Evolutionary conservation across 2,113 vertebrate species (phyloP), one percentile per base, ranked within the genome.

Genomic region (Sardina pilchardus): DNA sequence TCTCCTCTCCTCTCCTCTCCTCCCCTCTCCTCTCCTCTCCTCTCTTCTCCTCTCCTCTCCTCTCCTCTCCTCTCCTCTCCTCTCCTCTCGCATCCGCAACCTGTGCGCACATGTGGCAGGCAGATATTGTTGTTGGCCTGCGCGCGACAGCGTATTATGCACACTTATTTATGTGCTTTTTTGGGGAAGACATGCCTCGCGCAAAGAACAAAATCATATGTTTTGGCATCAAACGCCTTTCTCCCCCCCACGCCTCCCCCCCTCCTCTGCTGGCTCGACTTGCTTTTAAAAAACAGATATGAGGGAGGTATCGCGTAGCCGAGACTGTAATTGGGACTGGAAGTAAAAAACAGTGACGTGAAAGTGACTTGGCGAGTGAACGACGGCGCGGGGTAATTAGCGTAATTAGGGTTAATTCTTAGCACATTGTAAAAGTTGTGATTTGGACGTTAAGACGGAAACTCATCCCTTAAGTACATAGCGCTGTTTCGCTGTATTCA

Each of bases 41-140:
- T n/a, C n/a, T n/a, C n/a, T n/a, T n/a, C n/a, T n/a, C n/a, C n/a
- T n/a, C n/a, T n/a, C n/a, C n/a, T n/a, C n/a, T n/a, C n/a, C n/a
- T n/a, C n/a, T n/a, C n/a, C n/a, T n/a, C n/a, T n/a, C n/a, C n/a
- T n/a, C n/a, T n/a, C n/a, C n/a, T n/a, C n/a, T n/a, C n/a, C n/a
- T n/a, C n/a, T 92, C 53, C 59, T 39, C 85, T 88, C 81, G 81
- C 90, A 91, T 94, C 90, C 83, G 87, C 93, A 90, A 6, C 86
- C 92, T 90, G 85, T 89, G 92, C 90, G 6, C 63, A 90, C 95
- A 96, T 95, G 93, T 96, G 96, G 94, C 90, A 93, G 90, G 93
- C 94, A 96, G 95, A 95, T 95, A 96, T 90, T 92, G 91, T 89
- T 89, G 83, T 94, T 94, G 95, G 91, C 90, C 87, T 80, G 85